Evolutionary conservation across 35 echinoderm and acorn worm genomes (phyloP).

Genomic region (Strongylocentrotus purpuratus): DNA sequence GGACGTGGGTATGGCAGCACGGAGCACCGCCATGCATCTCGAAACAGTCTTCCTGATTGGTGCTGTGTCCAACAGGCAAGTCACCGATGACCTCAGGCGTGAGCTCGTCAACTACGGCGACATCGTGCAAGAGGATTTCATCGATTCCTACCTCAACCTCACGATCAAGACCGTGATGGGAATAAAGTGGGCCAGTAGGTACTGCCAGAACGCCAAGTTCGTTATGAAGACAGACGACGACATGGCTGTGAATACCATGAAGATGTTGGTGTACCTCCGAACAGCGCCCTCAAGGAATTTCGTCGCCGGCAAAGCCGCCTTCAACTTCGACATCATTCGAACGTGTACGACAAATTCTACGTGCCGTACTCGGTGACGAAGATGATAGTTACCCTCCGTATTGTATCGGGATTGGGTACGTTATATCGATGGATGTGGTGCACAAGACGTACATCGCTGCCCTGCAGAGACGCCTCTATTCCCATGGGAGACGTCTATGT

Average conservation of each 20-base stretch:
- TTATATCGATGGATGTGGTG: constrained; percentile 76
- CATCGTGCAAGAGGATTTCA: constrained; percentile 81
- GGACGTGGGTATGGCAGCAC: constrained; percentile 44
- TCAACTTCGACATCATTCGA: constrained; percentile 54
- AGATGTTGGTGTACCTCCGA: constrained; percentile 52
- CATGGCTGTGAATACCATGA: constrained; percentile 65
- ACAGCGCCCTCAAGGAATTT: constrained; percentile 40
- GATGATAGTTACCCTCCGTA: constrained; percentile 69
- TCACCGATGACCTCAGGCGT: background rate
- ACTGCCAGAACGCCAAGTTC: constrained; percentile 73
- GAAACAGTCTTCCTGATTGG: constrained; percentile 50
- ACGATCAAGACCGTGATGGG: constrained; percentile 94
- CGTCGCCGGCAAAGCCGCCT: constrained; percentile 56
- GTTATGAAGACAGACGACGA: constrained; percentile 96
- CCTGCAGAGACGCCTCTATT: constrained; percentile 57
- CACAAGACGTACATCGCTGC: constrained; percentile 61
- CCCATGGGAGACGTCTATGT: constrained; percentile 84
- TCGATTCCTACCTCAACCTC: constrained; percentile 82
- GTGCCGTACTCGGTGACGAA: constrained; percentile 53
- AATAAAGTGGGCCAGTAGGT: constrained; percentile 78
- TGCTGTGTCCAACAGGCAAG: background rate
- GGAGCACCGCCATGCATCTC: background rate
- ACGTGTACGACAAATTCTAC: constrained; percentile 78
- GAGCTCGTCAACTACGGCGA: constrained; percentile 64
- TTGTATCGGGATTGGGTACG: constrained; percentile 69